These are phyloP conservation scores for Lepidothrix coronata DNA, from an alignment of 2,113 vertebrate genomes.

Conservation along the genomic window DNA sequence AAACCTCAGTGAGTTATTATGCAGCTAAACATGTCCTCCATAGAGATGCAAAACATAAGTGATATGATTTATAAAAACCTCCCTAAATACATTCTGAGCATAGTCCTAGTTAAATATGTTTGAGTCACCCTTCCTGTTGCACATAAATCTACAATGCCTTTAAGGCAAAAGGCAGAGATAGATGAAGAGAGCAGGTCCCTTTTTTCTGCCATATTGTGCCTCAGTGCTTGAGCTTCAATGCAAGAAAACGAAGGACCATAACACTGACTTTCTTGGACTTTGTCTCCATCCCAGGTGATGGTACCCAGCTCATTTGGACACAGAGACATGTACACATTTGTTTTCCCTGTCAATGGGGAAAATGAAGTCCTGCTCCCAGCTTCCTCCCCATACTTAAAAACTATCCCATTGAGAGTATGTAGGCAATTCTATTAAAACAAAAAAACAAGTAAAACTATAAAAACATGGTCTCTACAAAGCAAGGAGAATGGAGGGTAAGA, in stretches of 20 bases:
- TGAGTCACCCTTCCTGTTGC: not conserved
- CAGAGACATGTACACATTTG: not conserved
- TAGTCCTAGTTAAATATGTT: not conserved
- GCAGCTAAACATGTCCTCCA: not conserved
- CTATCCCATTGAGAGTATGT: not conserved
- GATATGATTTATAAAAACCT: conserved; percentile 24
- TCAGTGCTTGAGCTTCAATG: not conserved
- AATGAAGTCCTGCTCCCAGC: not conserved
- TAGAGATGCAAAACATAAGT: not conserved
- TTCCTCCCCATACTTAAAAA: not conserved
- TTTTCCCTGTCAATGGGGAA: rapidly evolving
- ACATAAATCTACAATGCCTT: not conserved
- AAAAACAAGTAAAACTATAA: not conserved
- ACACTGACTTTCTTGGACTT: not conserved
- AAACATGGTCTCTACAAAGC: not conserved
- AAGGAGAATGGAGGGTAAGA: not conserved
- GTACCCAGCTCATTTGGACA: not conserved
- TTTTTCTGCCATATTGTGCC: not conserved
- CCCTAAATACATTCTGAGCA: not conserved
- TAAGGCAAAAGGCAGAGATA: not conserved
- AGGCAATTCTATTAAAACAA: not conserved
- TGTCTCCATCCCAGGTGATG: not conserved
- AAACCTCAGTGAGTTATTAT: conserved; percentile 26
- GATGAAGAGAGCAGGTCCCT: not conserved
- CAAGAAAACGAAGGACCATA: not conserved